These are phyloP conservation scores for Lateolabrax maculatus DNA, from an alignment of 2,797 vertebrate species.

Conservation along the genomic window DNA sequence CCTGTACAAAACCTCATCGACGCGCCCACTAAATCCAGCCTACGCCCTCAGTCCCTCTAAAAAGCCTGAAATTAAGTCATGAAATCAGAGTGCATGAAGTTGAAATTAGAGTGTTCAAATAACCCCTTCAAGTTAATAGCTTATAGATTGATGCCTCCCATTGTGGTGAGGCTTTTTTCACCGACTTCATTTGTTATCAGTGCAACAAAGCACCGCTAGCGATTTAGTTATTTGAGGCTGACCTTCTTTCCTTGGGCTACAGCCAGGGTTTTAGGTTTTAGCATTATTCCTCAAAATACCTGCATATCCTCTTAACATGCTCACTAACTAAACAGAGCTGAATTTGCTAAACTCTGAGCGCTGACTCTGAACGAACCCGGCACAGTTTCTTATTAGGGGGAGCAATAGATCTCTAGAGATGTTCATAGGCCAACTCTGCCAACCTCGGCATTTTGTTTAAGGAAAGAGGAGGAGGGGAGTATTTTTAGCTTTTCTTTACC, in stretches of 20 bases:
- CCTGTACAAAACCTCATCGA: conserved; percentile 13
- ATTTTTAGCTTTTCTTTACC: conserved; percentile 83
- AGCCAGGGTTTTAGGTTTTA: conserved; percentile 23
- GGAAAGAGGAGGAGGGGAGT: conserved; percentile 41
- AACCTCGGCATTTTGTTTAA: conserved; percentile 77
- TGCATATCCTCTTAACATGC: conserved; percentile 21
- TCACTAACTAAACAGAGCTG: conserved; percentile 56
- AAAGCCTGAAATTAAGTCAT: conserved; percentile 45
- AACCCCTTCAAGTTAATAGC: conserved; percentile 48
- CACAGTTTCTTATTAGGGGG: conserved; percentile 62
- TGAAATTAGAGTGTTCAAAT: conserved; percentile 37
- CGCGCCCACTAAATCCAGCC: conserved; percentile 14
- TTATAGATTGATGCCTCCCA: conserved; percentile 54
- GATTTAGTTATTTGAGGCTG: conserved; percentile 27
- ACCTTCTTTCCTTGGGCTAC: conserved; percentile 18
- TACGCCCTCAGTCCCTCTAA: background rate
- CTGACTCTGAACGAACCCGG: conserved; percentile 53
- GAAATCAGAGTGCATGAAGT: conserved; percentile 25
- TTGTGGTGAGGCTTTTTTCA: background rate
- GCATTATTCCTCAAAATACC: conserved; percentile 46
- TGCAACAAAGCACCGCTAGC: background rate
- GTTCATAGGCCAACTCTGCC: conserved; percentile 65
- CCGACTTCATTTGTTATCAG: conserved; percentile 11
- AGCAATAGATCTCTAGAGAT: conserved; percentile 70
- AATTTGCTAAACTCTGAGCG: conserved; percentile 63